phyloP scores from a whole-genome alignment of 2,113 vertebrate species.

The Oncorhynchus nerka region DNA sequence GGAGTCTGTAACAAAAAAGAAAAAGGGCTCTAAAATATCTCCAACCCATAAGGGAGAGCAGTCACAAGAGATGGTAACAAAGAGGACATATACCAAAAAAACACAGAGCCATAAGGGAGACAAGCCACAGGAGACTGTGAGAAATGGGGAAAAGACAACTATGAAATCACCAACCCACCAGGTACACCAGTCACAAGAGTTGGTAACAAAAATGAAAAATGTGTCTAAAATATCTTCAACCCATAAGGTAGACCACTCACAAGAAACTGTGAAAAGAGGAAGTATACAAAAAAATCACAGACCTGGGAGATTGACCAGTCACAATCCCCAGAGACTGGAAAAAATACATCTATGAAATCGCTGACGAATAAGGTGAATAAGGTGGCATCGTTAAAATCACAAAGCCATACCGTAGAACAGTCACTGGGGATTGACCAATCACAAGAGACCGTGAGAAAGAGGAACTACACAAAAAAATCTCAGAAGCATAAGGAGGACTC shows the following conservation, averaged over 20 bases:
- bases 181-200: not conserved
- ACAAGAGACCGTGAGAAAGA: not conserved
- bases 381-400: constrained; percentile 1
- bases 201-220: not conserved
- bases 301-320: not conserved
- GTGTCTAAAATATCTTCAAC: constrained; percentile 6
- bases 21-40: too few species aligned
- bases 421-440: too few species aligned
- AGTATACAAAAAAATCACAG: not conserved
- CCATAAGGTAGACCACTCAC: not conserved
- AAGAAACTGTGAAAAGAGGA: not conserved
- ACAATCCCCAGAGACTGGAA: too few species aligned
- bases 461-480: not conserved
- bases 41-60: too few species aligned
- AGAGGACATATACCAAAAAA: constrained; percentile 3
- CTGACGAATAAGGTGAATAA: too few species aligned
- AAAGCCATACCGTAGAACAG: not conserved
- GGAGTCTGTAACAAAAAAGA: too few species aligned
- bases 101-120: not conserved
- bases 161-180: not conserved
- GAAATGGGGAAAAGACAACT: constrained; percentile 1
- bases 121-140: not conserved
- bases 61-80: too few species aligned
- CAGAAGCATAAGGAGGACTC: not conserved
- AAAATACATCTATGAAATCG: too few species aligned